Percentiles rank a stretch among this genome's conserved stretches.
Evolutionary conservation across 2,797 vertebrate genomes (phyloP).

Genomic region (Chaunax sp.): DNA sequence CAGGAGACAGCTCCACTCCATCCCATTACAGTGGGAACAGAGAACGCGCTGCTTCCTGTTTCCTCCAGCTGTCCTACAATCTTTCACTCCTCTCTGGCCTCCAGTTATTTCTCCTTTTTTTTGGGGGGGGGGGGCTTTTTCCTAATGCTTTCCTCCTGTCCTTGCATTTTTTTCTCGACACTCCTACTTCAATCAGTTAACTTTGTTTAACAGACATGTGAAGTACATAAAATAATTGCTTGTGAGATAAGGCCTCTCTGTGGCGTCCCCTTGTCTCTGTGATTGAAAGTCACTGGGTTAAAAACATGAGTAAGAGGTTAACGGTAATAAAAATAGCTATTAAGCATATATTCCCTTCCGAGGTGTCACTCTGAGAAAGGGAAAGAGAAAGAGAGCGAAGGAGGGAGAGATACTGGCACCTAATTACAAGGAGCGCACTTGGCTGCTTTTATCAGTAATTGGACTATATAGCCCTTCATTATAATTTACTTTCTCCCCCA

Average conservation of each 20-base stretch:
- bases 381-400: conserved; percentile 37
- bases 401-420: conserved; percentile 96
- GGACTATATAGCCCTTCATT: conserved; percentile 99
- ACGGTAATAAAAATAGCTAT: conserved; percentile 90
- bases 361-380: conserved; percentile 88
- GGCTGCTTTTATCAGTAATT: conserved; percentile 99
- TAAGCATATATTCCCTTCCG: conserved; percentile 89
- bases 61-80: too few relatives aligned
- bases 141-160: conserved; percentile 23
- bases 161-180: conserved; percentile 24
- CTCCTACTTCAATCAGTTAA: conserved; percentile 35
- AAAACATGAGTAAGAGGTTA: conserved; percentile 82
- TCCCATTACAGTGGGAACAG: conserved; percentile 1
- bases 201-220: conserved; percentile 66
- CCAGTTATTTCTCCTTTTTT: too few relatives aligned
- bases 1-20: conserved; percentile 71
- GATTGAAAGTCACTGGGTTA: conserved; percentile 82
- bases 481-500: conserved; percentile 99
- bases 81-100: too few relatives aligned
- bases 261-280: conserved; percentile 61
- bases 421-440: conserved; percentile 97
- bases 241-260: conserved; percentile 52
- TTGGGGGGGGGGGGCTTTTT: too few relatives aligned
- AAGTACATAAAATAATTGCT: conserved; percentile 74
- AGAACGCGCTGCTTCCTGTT: neutral